Percentiles rank a stretch among this genome's conserved stretches.
phyloP scores from a whole-genome alignment of 2,888 invertebrate species.

The Amphimallon solstitiale region DNA sequence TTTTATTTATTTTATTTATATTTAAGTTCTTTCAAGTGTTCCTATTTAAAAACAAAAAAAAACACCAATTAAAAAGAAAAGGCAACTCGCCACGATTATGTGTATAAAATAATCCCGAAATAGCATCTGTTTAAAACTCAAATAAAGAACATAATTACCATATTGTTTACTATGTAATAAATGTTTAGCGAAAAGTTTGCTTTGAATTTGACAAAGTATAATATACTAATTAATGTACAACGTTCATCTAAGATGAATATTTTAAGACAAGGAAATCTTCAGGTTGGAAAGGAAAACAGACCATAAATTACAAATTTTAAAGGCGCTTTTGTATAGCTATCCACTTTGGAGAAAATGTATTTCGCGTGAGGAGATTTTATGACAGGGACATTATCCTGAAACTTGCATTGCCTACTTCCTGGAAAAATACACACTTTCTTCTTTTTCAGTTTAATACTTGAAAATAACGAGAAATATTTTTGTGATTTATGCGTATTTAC shows the following conservation, averaged over 20 bases:
- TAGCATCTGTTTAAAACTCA: too few species aligned
- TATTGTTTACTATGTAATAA: not conserved
- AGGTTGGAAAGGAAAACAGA: not conserved
- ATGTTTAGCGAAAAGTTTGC: conserved; percentile 1
- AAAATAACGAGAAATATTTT: not conserved
- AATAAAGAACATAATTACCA: not conserved
- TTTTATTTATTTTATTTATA: too few species aligned
- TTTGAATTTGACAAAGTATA: not conserved
- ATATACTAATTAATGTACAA: not conserved
- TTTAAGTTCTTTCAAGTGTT: too few species aligned
- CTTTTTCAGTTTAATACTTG: conserved; percentile 2
- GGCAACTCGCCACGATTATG: too few species aligned
- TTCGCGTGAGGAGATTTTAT: conserved; percentile 3
- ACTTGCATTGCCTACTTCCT: conserved; percentile 9
- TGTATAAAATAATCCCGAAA: too few species aligned
- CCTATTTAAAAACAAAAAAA: too few species aligned
- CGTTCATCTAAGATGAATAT: not conserved
- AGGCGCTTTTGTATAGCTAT: conserved; percentile 1
- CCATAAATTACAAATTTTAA: conserved; percentile 11
- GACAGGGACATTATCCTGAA: conserved; percentile 14
- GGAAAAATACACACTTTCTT: not conserved
- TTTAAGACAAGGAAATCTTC: not conserved
- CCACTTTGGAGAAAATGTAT: conserved; percentile 6
- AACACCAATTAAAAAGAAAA: too few species aligned
- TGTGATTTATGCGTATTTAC: too few species aligned